Percentiles rank a stretch among this genome's conserved stretches.
Conservation (phyloP, 2,797 vertebrate species). For the Delichon dasypus region DNA sequence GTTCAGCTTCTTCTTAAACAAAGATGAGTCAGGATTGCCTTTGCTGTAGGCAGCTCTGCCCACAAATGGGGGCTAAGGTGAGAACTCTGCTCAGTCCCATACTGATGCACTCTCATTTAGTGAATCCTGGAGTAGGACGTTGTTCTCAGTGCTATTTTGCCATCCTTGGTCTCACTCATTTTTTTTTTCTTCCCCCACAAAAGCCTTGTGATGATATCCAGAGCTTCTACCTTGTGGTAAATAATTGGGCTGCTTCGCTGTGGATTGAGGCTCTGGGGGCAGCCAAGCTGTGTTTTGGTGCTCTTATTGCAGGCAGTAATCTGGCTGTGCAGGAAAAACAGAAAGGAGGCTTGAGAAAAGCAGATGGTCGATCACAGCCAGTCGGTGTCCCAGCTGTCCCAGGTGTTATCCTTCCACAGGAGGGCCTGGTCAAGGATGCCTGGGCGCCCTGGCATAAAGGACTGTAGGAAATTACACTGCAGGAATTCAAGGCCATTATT, state of each 20-base stretch:
- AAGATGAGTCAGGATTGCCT: background rate
- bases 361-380: background rate
- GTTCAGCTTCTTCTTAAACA: background rate
- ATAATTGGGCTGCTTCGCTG: background rate
- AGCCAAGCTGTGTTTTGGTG: background rate
- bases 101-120: too few species aligned
- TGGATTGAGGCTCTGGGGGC: background rate
- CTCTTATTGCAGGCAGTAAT: accelerated
- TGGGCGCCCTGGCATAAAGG: background rate
- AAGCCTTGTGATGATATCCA: background rate
- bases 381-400: background rate
- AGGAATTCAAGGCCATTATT: background rate
- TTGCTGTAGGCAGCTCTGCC: background rate
- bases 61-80: background rate
- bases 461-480: background rate
- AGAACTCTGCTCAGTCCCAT: accelerated
- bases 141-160: background rate
- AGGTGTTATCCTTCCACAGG: background rate
- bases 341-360: background rate
- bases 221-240: background rate
- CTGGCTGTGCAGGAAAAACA: background rate
- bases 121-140: background rate
- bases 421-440: background rate
- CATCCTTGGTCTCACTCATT: background rate
- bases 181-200: background rate